These are phyloP conservation scores for Ochotona curzoniae DNA, from an alignment of 2,113 vertebrate species.

Conservation along the genomic window DNA sequence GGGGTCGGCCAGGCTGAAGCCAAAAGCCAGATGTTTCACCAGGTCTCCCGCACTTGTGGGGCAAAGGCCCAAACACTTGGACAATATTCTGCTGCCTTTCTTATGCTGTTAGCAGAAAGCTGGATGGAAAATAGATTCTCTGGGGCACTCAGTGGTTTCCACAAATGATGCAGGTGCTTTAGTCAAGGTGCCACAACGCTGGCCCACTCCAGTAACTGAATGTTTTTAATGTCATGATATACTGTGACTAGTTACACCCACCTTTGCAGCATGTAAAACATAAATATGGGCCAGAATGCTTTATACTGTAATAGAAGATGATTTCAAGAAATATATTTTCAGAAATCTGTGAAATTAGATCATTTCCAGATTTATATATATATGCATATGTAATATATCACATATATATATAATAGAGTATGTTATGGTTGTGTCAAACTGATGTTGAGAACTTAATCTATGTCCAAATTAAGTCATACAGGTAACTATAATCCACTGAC, in stretches of 20 bases:
- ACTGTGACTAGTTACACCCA: not conserved
- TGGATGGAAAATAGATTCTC: no score
- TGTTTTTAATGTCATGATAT: not conserved
- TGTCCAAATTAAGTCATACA: not conserved
- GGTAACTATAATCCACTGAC: not conserved
- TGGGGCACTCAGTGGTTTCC: no score
- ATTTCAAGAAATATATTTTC: not conserved
- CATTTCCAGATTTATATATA: not conserved
- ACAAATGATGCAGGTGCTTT: no score
- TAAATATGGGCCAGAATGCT: rapidly evolving
- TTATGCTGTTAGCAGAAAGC: no score
- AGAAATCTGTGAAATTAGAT: not conserved
- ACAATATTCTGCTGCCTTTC: no score
- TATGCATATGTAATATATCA: no score
- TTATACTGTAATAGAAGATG: not conserved
- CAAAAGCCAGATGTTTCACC: no score
- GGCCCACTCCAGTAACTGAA: no score
- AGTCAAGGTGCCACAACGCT: no score
- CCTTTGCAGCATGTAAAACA: not conserved
- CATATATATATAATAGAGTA: not conserved
- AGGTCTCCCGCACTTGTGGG: no score
- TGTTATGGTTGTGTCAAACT: not conserved
- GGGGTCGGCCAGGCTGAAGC: no score
- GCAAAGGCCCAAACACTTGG: no score
- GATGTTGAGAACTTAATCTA: not conserved